Base-by-base conservation (phyloP, 1,140 invertebrate genomes). In the Eriocheir sinensis region DNA sequence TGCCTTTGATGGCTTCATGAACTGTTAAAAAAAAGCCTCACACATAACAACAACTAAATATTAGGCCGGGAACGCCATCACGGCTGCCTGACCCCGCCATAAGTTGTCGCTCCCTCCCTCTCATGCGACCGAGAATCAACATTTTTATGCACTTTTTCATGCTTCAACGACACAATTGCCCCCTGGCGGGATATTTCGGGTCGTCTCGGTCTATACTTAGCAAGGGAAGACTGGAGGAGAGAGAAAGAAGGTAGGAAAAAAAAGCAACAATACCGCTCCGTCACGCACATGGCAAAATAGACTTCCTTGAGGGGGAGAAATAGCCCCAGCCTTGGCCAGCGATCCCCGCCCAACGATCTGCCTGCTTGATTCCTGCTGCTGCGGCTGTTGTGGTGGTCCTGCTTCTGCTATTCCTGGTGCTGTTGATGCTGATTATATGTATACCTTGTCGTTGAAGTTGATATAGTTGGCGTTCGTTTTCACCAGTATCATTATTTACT, bases 1-100 rank as follows among this genome's bases (percentile, higher is more conserved):
- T 90, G 15, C 48, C 48, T 90, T 72, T 90, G 89, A 72, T 89
- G 41, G 60, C 32, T 72, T 72, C 32, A 53, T 90, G 89, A 27
- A 90, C 60, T 48, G 30, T 36, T 21, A n/a, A n/a, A 72, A 72
- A 72, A n/a, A 72, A 85, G n/a, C n/a, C n/a, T n/a, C n/a, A n/a
- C n/a, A n/a, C n/a, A n/a, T n/a, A n/a, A n/a, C n/a, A n/a, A n/a
- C n/a, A n/a, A n/a, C n/a, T 80, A 85, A 38, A 21, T 38, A 27
- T 85, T 85, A 34, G n/a, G 32, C 81, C 36, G 17, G 30, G 38
- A n/a, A 34, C 32, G 81, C 81, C 81, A 85, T 41, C 34, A 36
- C 32, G 34, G 60, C 60, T 21, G 27, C n/a, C 60, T 72, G 60
- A 12, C 60, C n/a, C 60, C 60, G 4, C 12, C 60, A 21, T n/a